Base-by-base conservation (phyloP, 2,797 vertebrate species). In the Amazona finschi region DNA sequence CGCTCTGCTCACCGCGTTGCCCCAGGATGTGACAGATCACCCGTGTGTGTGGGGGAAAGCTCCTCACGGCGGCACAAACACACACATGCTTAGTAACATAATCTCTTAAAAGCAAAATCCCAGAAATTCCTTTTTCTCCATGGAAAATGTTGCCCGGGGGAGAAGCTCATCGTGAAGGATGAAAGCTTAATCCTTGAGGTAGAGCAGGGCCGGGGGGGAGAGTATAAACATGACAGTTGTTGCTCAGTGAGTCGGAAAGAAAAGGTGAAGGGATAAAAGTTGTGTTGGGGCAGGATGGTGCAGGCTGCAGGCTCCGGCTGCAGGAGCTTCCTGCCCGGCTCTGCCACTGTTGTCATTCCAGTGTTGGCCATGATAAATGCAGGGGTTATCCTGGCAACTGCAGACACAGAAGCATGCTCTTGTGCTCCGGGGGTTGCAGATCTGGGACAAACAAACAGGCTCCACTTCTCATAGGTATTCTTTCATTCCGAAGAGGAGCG, bases 111-210 rank as follows among this genome's bases (percentile, higher is more conserved):
- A 96, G 92, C 96, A 89, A 92, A 93, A 95, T 67, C 96, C 90
- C 90, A 93, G 77, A 95, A 94, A 96, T 95, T 93, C 95, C 95
- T 95, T 90, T 87, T 95, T 86, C 92, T 95, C 67, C 92, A 0
- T 95, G 93, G 95, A 94, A 96, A 95, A 90, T 43, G 44, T 95
- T 95, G 95, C 94, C 96, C 76, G 64, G 88, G 93, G 96, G 92
- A 89, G 94, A 93, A 94, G 82, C 90, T 95, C 64, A 52, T 91
- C 80, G 61, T 91, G 93, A 95, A 95, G 93, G 86, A 94, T 95
- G 96, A 94, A 92, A 95, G 88, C 95, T 96, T 96, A 96, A 96
- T 96, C 96, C 96, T 90, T 92, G 96, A 95, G 83, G 91, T 46
- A 95, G 85, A 96, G 93, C 88, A 96, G 90, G 85, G 36, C 91